These are phyloP conservation scores for Monodelphis domestica DNA, from an alignment of 2,797 vertebrate genomes.

Conservation along the genomic window DNA sequence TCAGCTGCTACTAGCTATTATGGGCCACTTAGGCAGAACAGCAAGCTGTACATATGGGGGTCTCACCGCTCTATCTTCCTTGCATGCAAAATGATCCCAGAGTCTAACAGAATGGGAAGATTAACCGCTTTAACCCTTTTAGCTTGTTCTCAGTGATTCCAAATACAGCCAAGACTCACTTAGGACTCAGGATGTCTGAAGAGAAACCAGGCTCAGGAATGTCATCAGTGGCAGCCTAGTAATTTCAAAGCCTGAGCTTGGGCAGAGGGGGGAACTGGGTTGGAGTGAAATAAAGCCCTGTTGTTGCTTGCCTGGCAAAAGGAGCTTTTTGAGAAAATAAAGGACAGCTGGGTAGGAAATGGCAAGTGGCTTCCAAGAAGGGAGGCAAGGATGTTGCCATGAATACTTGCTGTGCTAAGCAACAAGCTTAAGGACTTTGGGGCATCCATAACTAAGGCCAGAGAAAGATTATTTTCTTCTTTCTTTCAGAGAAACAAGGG, in stretches of 20 bases:
- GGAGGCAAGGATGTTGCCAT: conserved; percentile 59
- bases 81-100: conserved; percentile 51
- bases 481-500: conserved; percentile 60
- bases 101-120: conserved; percentile 49
- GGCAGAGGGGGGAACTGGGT: not conserved
- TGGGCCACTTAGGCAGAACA: conserved; percentile 57
- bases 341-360: conserved; percentile 73
- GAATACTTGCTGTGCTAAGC: conserved; percentile 76
- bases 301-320: conserved; percentile 50
- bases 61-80: conserved; percentile 38
- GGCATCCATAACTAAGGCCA: conserved; percentile 48
- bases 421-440: conserved; percentile 71
- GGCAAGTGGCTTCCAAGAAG: conserved; percentile 51
- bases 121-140: conserved; percentile 62
- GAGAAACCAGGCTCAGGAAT: not conserved
- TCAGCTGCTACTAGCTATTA: conserved; percentile 66
- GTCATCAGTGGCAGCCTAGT: not conserved
- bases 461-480: conserved; percentile 18
- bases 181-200: conserved; percentile 8
- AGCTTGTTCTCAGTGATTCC: conserved; percentile 60
- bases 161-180: not conserved
- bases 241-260: not conserved
- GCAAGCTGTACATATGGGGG: not conserved
- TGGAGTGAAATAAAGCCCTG: not conserved
- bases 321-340: conserved; percentile 57